phyloP scores from a whole-genome alignment of 2,888 invertebrate species.

The Cheilosia vernalis region DNA sequence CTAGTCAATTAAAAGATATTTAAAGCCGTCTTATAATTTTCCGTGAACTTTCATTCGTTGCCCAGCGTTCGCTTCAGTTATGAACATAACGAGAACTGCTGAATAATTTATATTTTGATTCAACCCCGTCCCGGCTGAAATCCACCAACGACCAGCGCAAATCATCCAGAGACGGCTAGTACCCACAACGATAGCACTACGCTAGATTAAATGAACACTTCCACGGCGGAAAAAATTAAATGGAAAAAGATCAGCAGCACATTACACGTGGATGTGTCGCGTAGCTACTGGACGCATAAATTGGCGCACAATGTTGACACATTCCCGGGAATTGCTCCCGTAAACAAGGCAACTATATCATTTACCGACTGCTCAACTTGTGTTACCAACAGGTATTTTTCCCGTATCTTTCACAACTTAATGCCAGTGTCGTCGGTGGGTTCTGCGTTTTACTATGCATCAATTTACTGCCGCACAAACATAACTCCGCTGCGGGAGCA shows the following conservation, averaged over 20 bases:
- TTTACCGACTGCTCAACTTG: constrained; percentile 48
- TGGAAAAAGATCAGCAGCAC: constrained; percentile 20
- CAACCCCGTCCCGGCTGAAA: not conserved
- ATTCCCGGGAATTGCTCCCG: constrained; percentile 40
- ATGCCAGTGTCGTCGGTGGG: constrained; percentile 14
- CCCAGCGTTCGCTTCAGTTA: constrained; percentile 7
- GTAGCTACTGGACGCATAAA: constrained; percentile 50
- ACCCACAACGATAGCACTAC: constrained; percentile 6
- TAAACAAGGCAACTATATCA: constrained; percentile 45
- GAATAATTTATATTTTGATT: constrained; percentile 30
- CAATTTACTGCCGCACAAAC: constrained; percentile 36
- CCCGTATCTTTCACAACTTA: constrained; percentile 61
- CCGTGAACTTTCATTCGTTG: not conserved
- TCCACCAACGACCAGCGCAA: not conserved
- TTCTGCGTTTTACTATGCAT: not conserved
- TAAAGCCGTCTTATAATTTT: not conserved
- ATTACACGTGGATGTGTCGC: constrained; percentile 30
- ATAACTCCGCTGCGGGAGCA: constrained; percentile 26
- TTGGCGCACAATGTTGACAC: constrained; percentile 54
- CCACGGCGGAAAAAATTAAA: not conserved
- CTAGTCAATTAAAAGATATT: constrained; percentile 2
- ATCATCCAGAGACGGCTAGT: constrained; percentile 10
- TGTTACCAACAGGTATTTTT: constrained; percentile 53
- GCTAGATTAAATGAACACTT: constrained; percentile 46
- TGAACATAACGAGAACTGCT: not conserved